Base-by-base conservation (phyloP, 2,888 invertebrate genomes). In the Dryomyza anilis region DNA sequence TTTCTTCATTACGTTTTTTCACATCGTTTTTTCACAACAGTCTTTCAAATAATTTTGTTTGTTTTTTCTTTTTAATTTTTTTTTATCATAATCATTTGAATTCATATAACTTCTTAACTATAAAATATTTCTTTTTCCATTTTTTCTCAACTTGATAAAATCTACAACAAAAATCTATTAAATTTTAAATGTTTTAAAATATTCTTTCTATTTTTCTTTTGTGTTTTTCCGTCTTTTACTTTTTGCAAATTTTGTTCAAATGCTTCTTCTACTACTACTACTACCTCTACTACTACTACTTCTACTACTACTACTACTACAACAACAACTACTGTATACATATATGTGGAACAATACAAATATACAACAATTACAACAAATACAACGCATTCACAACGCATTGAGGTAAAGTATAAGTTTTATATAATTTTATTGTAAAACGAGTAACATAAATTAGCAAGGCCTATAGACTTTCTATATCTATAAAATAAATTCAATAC, bases 331-430 rank as follows among this genome's bases (percentile, higher is more conserved):
- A 66, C 68, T 52, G 52, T 33, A 53, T 61, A 61, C 61, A 61
- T 61, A 39, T 53, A 52, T 53, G 61, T 61, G 61, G 61, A 61
- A 61, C 61, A 61, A 53, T 23, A 60, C 48, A 60, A n/a, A n/a
- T n/a, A n/a, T n/a, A n/a, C n/a, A n/a, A 52, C 21, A 58, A 29
- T 45, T 30, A 58, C 61, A 59, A 66, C 67, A 67, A 70, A 57
- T 66, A 67, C 70, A 70, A 74, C 74, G 80, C 78, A 79, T 78
- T 81, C 75, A 73, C 76, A 79, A 78, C n/a, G n/a, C n/a, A n/a
- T n/a, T 81, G 79, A 79, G 79, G 79, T 79, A 79, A 79, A 79
- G 79, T 81, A 79, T 79, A 74, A 61, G 62, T 58, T 61, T 59
- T 48, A 57, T 29, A 25, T 46, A 7, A 48, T 48, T 43, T 27